Conservation (phyloP, 2,888 invertebrate species). For the Lepidochitona cinerea region DNA sequence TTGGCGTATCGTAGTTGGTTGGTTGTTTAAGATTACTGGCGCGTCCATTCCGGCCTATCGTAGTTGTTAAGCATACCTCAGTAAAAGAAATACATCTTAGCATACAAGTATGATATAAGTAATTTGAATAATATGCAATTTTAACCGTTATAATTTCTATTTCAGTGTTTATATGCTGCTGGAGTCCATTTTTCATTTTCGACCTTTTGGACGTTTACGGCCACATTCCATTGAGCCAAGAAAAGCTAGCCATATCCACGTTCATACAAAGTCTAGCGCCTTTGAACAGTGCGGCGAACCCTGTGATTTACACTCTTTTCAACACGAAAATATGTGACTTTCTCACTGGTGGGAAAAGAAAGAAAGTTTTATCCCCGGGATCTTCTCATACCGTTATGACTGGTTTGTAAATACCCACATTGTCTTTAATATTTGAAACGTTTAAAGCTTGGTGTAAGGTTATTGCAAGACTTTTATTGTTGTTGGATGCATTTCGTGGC, state of each 20-base stretch:
- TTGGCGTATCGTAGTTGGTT: too few relatives aligned
- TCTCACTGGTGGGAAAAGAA: neutral
- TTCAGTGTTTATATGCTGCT: conserved; percentile 92
- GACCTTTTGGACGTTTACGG: conserved; percentile 88
- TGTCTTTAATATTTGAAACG: too few relatives aligned
- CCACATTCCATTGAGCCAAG: conserved; percentile 79
- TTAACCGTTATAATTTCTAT: conserved; percentile 36
- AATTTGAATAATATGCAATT: too few relatives aligned
- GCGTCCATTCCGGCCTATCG: too few relatives aligned
- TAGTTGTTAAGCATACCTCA: too few relatives aligned
- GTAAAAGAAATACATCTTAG: too few relatives aligned
- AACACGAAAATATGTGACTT: conserved; percentile 87
- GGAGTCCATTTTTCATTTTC: conserved; percentile 95
- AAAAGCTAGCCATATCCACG: conserved; percentile 87
- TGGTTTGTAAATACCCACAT: too few relatives aligned
- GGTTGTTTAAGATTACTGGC: too few relatives aligned
- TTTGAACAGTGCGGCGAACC: conserved; percentile 92
- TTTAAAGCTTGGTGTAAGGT: too few relatives aligned
- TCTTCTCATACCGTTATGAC: neutral
- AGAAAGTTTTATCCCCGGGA: neutral
- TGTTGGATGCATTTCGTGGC: too few relatives aligned
- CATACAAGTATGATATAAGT: too few relatives aligned
- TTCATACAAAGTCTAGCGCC: conserved; percentile 92
- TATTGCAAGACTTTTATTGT: too few relatives aligned
- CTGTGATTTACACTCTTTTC: conserved; percentile 92